These are phyloP conservation scores for Timandra comae DNA, from an alignment of 2,888 invertebrate genomes.

Conservation along the genomic window DNA sequence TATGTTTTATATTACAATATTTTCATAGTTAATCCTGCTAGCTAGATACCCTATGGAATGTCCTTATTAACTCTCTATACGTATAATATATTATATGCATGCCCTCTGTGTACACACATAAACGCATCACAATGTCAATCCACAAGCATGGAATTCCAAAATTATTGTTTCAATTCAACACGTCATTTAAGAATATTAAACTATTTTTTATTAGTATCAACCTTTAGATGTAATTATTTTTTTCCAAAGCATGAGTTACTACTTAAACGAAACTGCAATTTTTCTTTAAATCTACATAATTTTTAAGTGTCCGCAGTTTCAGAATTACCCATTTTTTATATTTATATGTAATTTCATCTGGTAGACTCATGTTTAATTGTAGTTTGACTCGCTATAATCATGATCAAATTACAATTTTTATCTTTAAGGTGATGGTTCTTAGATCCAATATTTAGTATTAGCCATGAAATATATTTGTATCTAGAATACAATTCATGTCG, in stretches of 20 bases:
- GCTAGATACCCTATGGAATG: slow-evolving; percentile 67
- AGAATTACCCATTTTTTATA: slow-evolving; percentile 4
- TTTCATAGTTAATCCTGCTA: slow-evolving; percentile 62
- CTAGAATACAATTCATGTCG: slow-evolving; percentile 10
- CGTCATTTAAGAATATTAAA: slow-evolving; percentile 21
- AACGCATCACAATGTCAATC: slow-evolving; percentile 34
- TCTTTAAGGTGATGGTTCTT: slow-evolving; percentile 41
- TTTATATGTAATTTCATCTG: slow-evolving; percentile 9
- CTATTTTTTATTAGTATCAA: slow-evolving; percentile 29
- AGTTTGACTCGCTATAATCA: slow-evolving; percentile 22
- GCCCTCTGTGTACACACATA: slow-evolving; percentile 57
- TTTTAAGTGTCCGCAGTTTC: slow-evolving; percentile 3
- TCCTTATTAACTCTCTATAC: slow-evolving; percentile 47
- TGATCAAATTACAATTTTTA: slow-evolving; percentile 17
- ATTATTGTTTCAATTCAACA: slow-evolving; percentile 10
- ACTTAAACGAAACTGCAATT: slow-evolving; percentile 10
- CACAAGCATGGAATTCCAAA: slow-evolving; percentile 19
- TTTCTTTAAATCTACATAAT: too few species aligned
- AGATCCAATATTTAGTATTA: slow-evolving; percentile 11
- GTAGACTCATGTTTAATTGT: slow-evolving; percentile 17
- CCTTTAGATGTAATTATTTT: slow-evolving; percentile 29
- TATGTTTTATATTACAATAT: slow-evolving; percentile 64
- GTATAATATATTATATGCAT: slow-evolving; percentile 47
- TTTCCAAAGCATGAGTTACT: slow-evolving; percentile 41
- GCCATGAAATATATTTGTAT: slow-evolving; percentile 4